phyloP scores from a whole-genome alignment of 1,140 invertebrate species.

The Phthorimaea operculella region DNA sequence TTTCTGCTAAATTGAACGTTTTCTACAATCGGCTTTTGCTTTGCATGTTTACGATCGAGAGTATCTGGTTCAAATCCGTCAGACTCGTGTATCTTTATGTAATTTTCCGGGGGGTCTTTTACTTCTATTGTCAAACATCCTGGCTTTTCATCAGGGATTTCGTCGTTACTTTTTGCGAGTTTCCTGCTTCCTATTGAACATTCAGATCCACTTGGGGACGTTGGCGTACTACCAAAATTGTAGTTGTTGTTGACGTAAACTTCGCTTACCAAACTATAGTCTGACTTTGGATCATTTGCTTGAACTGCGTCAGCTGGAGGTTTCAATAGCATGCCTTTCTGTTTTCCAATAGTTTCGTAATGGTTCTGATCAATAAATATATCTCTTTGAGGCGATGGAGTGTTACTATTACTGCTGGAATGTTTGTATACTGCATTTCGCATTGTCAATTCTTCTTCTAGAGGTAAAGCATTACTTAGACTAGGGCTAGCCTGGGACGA shows the following conservation, averaged over 20 bases:
- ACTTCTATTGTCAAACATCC: constrained; percentile 83
- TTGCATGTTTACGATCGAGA: constrained; percentile 81
- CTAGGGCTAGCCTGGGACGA: constrained; percentile 77
- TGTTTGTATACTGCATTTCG: constrained; percentile 76
- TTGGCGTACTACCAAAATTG: constrained; percentile 71
- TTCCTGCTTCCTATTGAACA: constrained; percentile 70
- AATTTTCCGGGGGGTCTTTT: constrained; percentile 77
- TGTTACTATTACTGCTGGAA: constrained; percentile 70
- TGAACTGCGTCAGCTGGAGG: constrained; percentile 14
- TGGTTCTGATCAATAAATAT: constrained; percentile 65
- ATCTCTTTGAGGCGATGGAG: constrained; percentile 64
- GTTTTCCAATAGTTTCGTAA: constrained; percentile 57
- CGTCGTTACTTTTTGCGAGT: constrained; percentile 57
- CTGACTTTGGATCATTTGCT: constrained; percentile 30
- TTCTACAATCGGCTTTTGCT: constrained; percentile 58
- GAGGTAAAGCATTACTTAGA: constrained; percentile 74
- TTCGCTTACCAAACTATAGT: constrained; percentile 79
- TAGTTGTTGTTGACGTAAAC: constrained; percentile 84
- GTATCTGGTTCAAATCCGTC: constrained; percentile 87
- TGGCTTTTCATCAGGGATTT: constrained; percentile 69
- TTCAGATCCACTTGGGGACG: constrained; percentile 72
- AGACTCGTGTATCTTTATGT: constrained; percentile 75
- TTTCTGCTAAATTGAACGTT: constrained; percentile 45
- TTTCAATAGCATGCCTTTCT: constrained; percentile 32
- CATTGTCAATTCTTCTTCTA: constrained; percentile 83